Conservation (phyloP, 2,888 invertebrate genomes). For the Melolontha melolontha region DNA sequence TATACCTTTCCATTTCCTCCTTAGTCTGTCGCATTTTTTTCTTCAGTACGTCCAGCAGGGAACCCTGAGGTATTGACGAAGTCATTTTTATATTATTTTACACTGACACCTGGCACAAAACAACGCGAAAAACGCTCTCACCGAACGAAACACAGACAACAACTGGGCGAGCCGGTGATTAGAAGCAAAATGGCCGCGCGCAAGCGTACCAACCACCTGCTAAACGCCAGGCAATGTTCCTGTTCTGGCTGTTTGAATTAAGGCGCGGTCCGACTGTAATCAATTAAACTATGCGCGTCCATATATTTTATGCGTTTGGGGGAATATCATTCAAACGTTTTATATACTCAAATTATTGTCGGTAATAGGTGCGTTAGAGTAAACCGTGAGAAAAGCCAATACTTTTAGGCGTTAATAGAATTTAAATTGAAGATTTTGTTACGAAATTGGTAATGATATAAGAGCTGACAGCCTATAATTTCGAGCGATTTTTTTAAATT, state of each 20-base stretch:
- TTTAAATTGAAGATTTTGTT: too few species aligned
- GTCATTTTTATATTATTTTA: constrained; percentile 73
- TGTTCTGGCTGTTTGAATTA: constrained; percentile 46
- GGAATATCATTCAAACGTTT: not conserved
- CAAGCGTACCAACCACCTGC: constrained; percentile 59
- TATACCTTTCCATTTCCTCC: constrained; percentile 98
- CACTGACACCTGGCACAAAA: constrained; percentile 49
- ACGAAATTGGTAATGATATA: not conserved
- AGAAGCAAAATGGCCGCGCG: constrained; percentile 61
- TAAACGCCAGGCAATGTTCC: constrained; percentile 35
- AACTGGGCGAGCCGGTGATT: constrained; percentile 65
- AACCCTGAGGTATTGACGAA: constrained; percentile 91
- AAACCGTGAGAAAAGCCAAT: not conserved
- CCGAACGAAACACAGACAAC: constrained; percentile 52
- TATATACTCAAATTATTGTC: constrained; percentile 5
- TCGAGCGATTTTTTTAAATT: too few species aligned
- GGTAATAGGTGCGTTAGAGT: too few species aligned
- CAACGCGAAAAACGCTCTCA: constrained; percentile 46
- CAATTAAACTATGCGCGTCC: constrained; percentile 10
- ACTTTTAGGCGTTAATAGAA: not conserved
- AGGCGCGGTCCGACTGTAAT: constrained; percentile 40
- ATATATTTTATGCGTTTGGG: constrained; percentile 1
- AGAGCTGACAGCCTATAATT: too few species aligned
- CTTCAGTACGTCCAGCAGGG: constrained; percentile 96
- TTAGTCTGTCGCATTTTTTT: constrained; percentile 99